phyloP scores from a whole-genome alignment of 2,113 vertebrate genomes.

The Chaenocephalus aceratus region DNA sequence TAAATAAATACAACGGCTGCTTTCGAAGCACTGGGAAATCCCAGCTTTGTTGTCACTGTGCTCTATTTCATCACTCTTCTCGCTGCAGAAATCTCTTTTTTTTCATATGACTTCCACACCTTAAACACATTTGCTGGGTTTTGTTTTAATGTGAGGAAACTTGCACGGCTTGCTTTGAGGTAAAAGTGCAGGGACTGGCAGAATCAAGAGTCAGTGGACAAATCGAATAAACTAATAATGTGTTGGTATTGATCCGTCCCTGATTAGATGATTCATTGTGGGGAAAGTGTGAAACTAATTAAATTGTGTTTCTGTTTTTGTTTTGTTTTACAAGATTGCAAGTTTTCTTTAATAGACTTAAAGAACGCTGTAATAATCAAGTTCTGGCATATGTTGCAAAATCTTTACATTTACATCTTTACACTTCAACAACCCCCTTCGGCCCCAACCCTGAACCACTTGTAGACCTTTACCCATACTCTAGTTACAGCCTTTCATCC shows the following conservation, averaged over 20 bases:
- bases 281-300: conserved; percentile 19
- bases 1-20: conserved; percentile 22
- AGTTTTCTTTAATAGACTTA: background rate
- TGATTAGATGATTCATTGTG: conserved; percentile 39
- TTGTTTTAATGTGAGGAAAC: conserved; percentile 15
- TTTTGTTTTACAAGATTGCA: background rate
- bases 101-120: conserved; percentile 13
- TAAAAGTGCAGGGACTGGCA: conserved; percentile 25
- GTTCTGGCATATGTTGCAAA: background rate
- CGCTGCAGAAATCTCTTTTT: conserved; percentile 1
- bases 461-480: background rate
- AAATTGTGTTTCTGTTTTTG: conserved; percentile 1
- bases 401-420: background rate
- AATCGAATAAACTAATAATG: conserved; percentile 36
- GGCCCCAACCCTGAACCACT: background rate
- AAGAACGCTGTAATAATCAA: background rate
- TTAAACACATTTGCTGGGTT: conserved; percentile 16
- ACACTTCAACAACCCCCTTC: background rate
- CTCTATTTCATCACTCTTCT: conserved; percentile 28
- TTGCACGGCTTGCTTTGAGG: conserved; percentile 19
- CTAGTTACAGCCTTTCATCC: background rate
- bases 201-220: conserved; percentile 13
- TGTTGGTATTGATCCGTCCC: conserved; percentile 35
- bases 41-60: conserved; percentile 32
- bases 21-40: conserved; percentile 33